Conservation (phyloP, 2,113 vertebrate genomes). For the Leucopsar rothschildi region DNA sequence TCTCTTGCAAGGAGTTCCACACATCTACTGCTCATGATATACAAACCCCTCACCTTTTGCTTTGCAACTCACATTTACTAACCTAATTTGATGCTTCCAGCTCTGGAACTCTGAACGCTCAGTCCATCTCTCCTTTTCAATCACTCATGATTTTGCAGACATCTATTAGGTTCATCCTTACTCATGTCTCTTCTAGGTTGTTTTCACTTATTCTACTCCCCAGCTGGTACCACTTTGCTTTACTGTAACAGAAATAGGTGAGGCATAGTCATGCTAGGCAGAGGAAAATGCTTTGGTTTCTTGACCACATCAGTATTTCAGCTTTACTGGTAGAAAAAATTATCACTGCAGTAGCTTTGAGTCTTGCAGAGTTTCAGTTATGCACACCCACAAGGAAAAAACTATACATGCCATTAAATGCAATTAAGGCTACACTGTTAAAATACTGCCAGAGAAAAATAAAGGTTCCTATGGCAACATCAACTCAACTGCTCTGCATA, state of each 20-base stretch:
- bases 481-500: conserved; percentile 14
- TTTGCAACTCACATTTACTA: neutral
- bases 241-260: neutral
- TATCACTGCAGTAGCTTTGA: neutral
- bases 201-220: neutral
- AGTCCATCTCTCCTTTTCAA: neutral
- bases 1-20: neutral
- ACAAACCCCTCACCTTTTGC: neutral
- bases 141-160: neutral
- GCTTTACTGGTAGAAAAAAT: neutral
- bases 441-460: conserved; percentile 17
- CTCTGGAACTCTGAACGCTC: neutral
- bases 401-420: neutral
- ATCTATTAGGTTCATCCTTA: neutral
- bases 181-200: neutral
- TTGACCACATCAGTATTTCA: neutral
- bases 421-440: conserved; percentile 8
- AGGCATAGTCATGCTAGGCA: neutral
- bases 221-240: neutral
- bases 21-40: neutral
- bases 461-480: conserved; percentile 57
- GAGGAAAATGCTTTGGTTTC: neutral
- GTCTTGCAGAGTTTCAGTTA: neutral
- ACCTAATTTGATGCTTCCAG: neutral
- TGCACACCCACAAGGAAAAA: neutral